Base-by-base conservation (phyloP, 2,797 vertebrate genomes). In the Acanthornis magna region DNA sequence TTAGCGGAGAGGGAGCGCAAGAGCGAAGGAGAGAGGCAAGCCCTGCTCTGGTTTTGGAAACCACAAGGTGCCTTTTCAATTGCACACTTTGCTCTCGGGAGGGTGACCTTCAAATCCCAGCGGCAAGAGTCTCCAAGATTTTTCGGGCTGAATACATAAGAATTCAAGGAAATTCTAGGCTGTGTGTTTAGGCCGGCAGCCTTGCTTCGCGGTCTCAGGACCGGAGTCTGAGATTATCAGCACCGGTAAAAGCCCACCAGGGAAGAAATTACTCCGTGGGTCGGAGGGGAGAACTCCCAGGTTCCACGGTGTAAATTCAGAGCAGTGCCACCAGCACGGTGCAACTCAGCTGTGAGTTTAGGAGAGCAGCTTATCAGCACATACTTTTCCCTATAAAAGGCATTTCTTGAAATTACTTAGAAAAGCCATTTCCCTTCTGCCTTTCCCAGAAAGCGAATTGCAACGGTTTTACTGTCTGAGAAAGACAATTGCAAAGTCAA, bases 401-500 rank as follows among this genome's bases (percentile, higher is more conserved):
- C 60, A 38, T 60, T 78, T 55, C 29, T 72, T 70, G 74, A 67
- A 85, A 94, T 91, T 47, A n/a, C 60, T 92, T 73, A 34, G 32
- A 94, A 82, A 90, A 42, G n/a, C 60, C 63, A 18, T 93, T 90
- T 94, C 57, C 48, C 22, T 48, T 58, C 62, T 62, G 85, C 54
- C 45, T 72, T 81, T 63, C 40, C 48, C 53, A 21, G 77, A 70
- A 91, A 86, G 60, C 25, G 72, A 91, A 96, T 89, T 80, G 95
- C 85, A 88, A 32, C 71, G 45, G 94, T 95, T 95, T 73, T 75
- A 78, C 72, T 74, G 83, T 86, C 87, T 73, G 85, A 91, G 85
- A 58, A 79, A 92, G 76, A 79, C 70, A 92, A 92, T 81, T 45
- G 67, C 81, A 23, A 92, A 96, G 89, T 95, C 96, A 95, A 95